phyloP scores from a whole-genome alignment of 2,797 vertebrate genomes.

The Typhlichthys eigenmanni region DNA sequence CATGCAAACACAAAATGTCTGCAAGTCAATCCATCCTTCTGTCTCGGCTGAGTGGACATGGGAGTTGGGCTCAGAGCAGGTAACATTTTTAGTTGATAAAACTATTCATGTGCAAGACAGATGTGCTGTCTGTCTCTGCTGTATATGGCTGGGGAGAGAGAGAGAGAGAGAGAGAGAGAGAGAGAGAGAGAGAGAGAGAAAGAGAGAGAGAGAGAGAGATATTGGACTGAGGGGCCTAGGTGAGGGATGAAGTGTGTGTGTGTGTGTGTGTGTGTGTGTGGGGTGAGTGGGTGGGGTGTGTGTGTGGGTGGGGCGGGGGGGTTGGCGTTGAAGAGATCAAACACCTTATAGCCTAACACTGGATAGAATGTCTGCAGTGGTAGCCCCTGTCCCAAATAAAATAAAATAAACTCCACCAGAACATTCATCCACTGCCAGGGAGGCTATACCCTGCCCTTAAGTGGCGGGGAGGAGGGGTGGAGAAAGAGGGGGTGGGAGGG shows the following conservation, averaged over 20 bases:
- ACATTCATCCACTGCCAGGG: constrained; percentile 30
- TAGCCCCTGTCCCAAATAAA: neutral
- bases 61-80: constrained; percentile 36
- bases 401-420: constrained; percentile 4
- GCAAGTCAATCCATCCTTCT: constrained; percentile 14
- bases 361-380: neutral
- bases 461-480: constrained; percentile 4
- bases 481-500: neutral
- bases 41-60: constrained; percentile 12
- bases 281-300: neutral
- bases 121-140: constrained; percentile 61
- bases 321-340: constrained; percentile 12
- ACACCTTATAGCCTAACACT: constrained; percentile 24
- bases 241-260: neutral
- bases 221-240: neutral
- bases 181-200: constrained; percentile 35
- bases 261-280: constrained; percentile 6
- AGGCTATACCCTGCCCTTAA: constrained; percentile 12
- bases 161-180: constrained; percentile 42
- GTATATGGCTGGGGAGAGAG: constrained; percentile 29
- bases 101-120: constrained; percentile 71
- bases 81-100: constrained; percentile 59
- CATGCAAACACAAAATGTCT: neutral
- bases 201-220: constrained; percentile 20
- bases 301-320: neutral